Evolutionary conservation across 2,113 vertebrate species (phyloP).

Genomic region (Clarias batrachus): DNA sequence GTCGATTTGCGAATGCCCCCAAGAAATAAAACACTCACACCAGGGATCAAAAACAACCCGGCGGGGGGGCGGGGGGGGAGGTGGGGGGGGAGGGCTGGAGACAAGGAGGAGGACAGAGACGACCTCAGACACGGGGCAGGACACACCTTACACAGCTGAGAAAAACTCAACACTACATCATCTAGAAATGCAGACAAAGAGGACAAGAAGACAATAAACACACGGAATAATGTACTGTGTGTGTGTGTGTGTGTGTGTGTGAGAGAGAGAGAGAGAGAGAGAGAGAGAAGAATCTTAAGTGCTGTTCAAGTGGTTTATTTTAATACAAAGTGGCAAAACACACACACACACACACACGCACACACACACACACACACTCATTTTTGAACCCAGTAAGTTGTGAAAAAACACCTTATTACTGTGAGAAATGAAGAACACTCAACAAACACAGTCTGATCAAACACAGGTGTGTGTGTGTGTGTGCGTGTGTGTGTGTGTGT

Average conservation of each 20-base stretch:
- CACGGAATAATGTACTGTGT: background rate
- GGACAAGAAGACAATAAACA: background rate
- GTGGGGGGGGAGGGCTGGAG: too few species aligned
- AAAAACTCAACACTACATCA: too few species aligned
- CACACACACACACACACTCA: slow-evolving; percentile 1
- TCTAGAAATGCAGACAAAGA: background rate
- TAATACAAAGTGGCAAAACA: slow-evolving; percentile 2
- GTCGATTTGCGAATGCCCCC: background rate
- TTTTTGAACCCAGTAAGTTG: slow-evolving; percentile 24
- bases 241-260: background rate
- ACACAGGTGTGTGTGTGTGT: background rate
- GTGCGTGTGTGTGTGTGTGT: too few species aligned
- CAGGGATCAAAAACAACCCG: background rate
- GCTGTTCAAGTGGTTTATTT: slow-evolving; percentile 13
- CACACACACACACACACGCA: too few species aligned
- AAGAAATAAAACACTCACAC: slow-evolving; percentile 23
- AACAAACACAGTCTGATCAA: background rate
- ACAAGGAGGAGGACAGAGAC: slow-evolving; percentile 1
- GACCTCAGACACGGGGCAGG: background rate
- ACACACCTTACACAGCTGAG: background rate
- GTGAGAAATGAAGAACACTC: background rate
- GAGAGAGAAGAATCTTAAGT: slow-evolving; percentile 1
- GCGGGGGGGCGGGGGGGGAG: background rate
- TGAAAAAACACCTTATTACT: slow-evolving; percentile 24
- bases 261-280: too few species aligned